A percentile compares a stretch with the other conserved stretches of the same genome.
phyloP scores from a whole-genome alignment of 2,113 vertebrate genomes.

The Cranoglanis bouderius region DNA sequence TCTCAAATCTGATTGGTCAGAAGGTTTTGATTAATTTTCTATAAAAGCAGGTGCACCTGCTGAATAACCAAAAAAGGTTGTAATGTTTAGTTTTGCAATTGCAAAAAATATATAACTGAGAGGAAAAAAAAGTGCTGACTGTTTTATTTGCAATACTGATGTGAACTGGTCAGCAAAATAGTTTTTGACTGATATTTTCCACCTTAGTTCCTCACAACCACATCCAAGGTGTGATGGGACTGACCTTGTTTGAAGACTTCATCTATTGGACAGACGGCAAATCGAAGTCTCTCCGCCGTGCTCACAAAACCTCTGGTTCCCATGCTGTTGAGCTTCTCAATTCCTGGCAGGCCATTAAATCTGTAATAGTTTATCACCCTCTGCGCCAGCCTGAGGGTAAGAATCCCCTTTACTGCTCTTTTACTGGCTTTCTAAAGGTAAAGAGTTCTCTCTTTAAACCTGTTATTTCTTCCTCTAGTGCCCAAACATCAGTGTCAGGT shows the following conservation, averaged over 20 bases:
- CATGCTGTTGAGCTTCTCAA: slow-evolving; percentile 88
- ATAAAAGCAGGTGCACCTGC: too few relatives aligned
- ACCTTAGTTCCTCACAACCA: slow-evolving; percentile 90
- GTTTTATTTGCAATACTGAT: neutral
- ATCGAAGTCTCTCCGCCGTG: slow-evolving; percentile 94
- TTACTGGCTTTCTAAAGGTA: slow-evolving; percentile 10
- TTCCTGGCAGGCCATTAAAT: slow-evolving; percentile 97
- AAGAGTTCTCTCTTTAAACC: slow-evolving; percentile 24
- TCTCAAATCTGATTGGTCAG: neutral
- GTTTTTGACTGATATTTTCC: slow-evolving; percentile 55
- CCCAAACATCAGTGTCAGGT: slow-evolving; percentile 89
- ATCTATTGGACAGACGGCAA: slow-evolving; percentile 98
- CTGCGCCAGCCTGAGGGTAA: slow-evolving; percentile 97
- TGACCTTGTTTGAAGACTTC: slow-evolving; percentile 97
- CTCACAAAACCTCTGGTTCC: slow-evolving; percentile 91
- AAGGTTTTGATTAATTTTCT: neutral
- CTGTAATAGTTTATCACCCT: slow-evolving; percentile 95
- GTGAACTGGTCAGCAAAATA: neutral
- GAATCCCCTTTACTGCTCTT: slow-evolving; percentile 34
- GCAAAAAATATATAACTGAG: neutral
- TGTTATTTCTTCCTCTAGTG: slow-evolving; percentile 71
- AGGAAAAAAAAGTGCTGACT: neutral
- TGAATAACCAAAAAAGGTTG: neutral
- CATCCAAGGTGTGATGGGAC: slow-evolving; percentile 92
- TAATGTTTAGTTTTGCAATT: neutral